A percentile compares a stretch with the other conserved stretches of the same genome.
Conservation (phyloP, 1,140 invertebrate genomes). For the Diploscapter pachys region DNA sequence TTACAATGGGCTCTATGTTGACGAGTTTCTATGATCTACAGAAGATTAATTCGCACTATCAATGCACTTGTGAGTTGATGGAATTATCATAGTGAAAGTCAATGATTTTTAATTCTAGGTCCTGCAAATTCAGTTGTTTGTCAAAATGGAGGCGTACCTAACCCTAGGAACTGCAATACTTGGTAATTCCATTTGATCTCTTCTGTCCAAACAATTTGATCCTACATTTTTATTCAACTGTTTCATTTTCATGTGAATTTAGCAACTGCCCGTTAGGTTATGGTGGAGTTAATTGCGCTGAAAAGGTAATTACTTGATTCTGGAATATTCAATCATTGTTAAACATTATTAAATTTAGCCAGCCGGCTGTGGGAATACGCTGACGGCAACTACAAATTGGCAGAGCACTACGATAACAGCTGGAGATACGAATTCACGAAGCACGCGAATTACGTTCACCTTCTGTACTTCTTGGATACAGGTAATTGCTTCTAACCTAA, state of each 20-base stretch:
- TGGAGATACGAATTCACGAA: not conserved
- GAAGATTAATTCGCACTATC: conserved; percentile 20
- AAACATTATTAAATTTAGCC: not conserved
- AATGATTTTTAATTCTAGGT: not conserved
- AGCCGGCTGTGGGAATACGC: conserved; percentile 16
- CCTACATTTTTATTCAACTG: no score
- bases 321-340: not conserved
- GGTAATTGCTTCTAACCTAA: not conserved
- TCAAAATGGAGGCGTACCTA: conserved; percentile 15
- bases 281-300: conserved; percentile 13
- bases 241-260: no score
- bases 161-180: conserved; percentile 11
- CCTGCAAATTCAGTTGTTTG: conserved; percentile 12
- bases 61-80: conserved; percentile 11
- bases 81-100: not conserved
- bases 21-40: conserved; percentile 16
- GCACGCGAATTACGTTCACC: conserved; percentile 1
- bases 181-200: not conserved
- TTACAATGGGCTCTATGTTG: conserved; percentile 21
- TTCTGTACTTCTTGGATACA: conserved; percentile 22
- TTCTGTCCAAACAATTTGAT: no score
- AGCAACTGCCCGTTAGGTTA: conserved; percentile 23
- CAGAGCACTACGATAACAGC: conserved; percentile 4
- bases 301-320: conserved; percentile 8
- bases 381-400: conserved; percentile 20